phyloP scores from a whole-genome alignment of 2,113 vertebrate species.

The Muntiacus reevesi region DNA sequence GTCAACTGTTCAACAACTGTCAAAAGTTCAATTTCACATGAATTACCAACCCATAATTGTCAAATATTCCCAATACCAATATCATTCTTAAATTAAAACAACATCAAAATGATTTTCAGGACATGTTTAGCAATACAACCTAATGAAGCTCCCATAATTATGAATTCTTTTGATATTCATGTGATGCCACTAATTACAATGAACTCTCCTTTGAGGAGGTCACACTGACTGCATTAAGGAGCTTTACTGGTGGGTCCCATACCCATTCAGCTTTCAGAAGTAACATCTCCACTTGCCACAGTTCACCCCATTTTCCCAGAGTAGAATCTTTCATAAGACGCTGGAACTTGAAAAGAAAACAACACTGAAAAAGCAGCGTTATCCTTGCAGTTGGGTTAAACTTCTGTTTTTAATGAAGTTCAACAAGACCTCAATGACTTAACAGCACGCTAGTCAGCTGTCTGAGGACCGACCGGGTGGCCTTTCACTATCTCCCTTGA shows the following conservation, averaged over 20 bases:
- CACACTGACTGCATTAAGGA: background rate
- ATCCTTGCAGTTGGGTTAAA: background rate
- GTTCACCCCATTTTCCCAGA: background rate
- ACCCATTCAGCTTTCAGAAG: background rate
- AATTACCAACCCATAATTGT: background rate
- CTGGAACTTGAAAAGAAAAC: background rate
- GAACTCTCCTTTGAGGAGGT: background rate
- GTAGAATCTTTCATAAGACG: background rate
- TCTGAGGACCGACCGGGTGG: fast-evolving
- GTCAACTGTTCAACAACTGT: background rate
- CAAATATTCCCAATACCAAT: background rate
- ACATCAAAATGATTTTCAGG: background rate
- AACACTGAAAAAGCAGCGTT: background rate
- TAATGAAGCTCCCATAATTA: background rate
- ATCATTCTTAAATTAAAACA: constrained; percentile 38
- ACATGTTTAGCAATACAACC: background rate
- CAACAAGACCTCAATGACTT: background rate
- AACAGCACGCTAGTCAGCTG: too few relatives aligned
- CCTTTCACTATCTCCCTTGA: background rate
- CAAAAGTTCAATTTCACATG: background rate
- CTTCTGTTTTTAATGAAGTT: fast-evolving
- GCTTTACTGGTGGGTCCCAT: background rate
- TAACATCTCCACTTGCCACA: background rate
- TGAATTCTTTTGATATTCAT: background rate
- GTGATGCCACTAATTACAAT: background rate